Evolutionary conservation across 2,888 invertebrate species (phyloP).

Genomic region (Byasa hedistus): DNA sequence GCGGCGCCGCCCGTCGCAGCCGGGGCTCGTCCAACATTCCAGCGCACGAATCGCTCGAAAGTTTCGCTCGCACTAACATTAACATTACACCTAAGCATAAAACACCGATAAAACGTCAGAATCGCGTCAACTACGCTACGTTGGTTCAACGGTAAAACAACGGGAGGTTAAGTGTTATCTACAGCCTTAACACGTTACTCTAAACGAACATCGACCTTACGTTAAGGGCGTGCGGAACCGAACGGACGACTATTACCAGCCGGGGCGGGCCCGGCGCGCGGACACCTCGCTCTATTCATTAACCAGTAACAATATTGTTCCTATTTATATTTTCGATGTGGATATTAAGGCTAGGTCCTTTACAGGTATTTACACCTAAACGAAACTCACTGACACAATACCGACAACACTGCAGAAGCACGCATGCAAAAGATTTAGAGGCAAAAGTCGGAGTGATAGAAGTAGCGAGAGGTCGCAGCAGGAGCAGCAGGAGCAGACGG

Average conservation of each 20-base stretch:
- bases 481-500: conserved; percentile 9
- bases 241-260: conserved; percentile 51
- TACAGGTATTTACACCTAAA: conserved; percentile 69
- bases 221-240: conserved; percentile 69
- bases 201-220: conserved; percentile 71
- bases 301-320: conserved; percentile 50
- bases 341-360: conserved; percentile 75
- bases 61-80: conserved; percentile 67
- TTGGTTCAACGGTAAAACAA: conserved; percentile 58
- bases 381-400: conserved; percentile 65
- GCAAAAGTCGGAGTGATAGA: conserved; percentile 53
- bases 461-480: conserved; percentile 8
- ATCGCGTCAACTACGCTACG: conserved; percentile 57
- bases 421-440: conserved; percentile 77
- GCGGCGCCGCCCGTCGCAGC: too few species aligned
- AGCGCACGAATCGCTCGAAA: conserved; percentile 66
- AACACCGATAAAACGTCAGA: conserved; percentile 69
- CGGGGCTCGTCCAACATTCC: conserved; percentile 30
- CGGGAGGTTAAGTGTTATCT: conserved; percentile 50
- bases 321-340: conserved; percentile 75
- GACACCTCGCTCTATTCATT: conserved; percentile 32
- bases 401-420: conserved; percentile 68
- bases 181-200: conserved; percentile 59
- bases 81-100: conserved; percentile 73
- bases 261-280: conserved; percentile 34